Percentiles rank a stretch among this genome's conserved stretches.
These are phyloP conservation scores for Drosophila truncata DNA, from an alignment of 1,140 invertebrate genomes.

Conservation along the genomic window DNA sequence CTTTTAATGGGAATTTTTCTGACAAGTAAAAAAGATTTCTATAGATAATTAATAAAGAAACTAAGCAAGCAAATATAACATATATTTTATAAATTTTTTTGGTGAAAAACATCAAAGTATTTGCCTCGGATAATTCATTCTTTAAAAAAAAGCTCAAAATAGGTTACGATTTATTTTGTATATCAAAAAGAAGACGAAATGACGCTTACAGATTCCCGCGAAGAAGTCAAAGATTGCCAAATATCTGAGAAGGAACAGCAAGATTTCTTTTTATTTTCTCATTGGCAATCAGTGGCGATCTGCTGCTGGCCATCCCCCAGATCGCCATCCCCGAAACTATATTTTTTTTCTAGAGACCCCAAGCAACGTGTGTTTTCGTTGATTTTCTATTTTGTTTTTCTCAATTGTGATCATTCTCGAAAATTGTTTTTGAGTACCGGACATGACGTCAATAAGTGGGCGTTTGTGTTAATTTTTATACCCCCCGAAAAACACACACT, in stretches of 20 bases:
- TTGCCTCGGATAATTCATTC: conserved; percentile 26
- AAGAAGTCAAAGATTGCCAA: conserved; percentile 42
- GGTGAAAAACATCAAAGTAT: conserved; percentile 26
- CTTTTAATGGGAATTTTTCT: conserved; percentile 27
- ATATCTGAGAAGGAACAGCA: conserved; percentile 1
- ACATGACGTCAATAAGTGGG: conserved; percentile 84
- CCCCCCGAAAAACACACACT: conserved; percentile 48
- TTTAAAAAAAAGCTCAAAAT: conserved; percentile 22
- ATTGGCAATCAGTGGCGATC: conserved; percentile 65
- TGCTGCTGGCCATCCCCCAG: conserved; percentile 5
- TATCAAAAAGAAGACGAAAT: conserved; percentile 42
- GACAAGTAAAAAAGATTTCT: not conserved
- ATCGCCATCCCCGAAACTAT: not conserved
- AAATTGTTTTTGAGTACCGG: conserved; percentile 84
- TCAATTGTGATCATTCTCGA: conserved; percentile 83
- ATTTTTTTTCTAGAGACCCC: not conserved
- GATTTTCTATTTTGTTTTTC: conserved; percentile 82
- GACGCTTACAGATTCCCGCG: conserved; percentile 45
- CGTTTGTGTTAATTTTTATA: conserved; percentile 82
- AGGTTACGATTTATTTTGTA: conserved; percentile 45
- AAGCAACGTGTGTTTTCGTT: conserved; percentile 61
- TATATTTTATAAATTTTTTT: not conserved
- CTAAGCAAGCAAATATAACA: not conserved
- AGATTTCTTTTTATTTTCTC: conserved; percentile 36
- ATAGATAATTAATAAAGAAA: conserved; percentile 5